A percentile compares a stretch with the other conserved stretches of the same genome.
Conservation (phyloP, 2,888 invertebrate genomes). For the Nebria salina region DNA sequence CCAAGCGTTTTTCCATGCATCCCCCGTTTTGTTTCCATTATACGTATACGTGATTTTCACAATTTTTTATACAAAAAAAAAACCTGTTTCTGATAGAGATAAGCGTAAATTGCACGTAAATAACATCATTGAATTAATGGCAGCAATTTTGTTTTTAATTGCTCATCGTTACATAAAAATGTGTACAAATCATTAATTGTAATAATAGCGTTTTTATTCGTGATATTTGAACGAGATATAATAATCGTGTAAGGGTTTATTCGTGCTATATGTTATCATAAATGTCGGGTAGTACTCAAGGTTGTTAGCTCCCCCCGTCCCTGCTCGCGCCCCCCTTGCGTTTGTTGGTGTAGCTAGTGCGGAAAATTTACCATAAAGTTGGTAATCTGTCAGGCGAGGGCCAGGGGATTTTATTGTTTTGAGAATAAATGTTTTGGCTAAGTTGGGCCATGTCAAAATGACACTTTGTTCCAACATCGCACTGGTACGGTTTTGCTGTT, state of each 20-base stretch:
- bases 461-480: neutral
- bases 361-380: conserved; percentile 37
- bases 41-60: neutral
- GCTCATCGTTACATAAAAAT: neutral
- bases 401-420: conserved; percentile 44
- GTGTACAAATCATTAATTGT: no score
- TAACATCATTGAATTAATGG: neutral
- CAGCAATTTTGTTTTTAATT: neutral
- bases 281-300: no score
- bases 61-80: neutral
- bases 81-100: neutral
- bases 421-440: conserved; percentile 27
- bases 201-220: no score
- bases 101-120: neutral
- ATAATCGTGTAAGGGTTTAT: no score
- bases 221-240: no score
- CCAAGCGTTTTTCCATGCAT: no score
- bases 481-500: neutral
- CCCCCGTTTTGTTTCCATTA: neutral
- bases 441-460: neutral
- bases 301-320: no score
- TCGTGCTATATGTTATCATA: no score
- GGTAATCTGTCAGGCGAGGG: conserved; percentile 41
- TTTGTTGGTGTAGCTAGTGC: neutral
- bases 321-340: no score